phyloP scores from a whole-genome alignment of 2,797 vertebrate genomes.

The Centropyge bicolor region DNA sequence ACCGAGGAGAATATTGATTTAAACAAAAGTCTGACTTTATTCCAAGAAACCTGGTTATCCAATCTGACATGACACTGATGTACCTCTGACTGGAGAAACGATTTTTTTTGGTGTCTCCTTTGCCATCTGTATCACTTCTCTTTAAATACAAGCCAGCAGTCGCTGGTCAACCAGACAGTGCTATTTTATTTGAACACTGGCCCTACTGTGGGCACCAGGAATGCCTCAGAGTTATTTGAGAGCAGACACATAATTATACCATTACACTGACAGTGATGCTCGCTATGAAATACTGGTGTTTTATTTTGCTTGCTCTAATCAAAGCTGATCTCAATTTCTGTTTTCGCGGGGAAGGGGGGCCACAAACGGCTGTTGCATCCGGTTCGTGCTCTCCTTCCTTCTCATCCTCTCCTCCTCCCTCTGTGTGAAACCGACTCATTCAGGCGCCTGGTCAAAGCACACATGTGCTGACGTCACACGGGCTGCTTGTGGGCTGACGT shows the following conservation, averaged over 20 bases:
- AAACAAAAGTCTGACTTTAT: conserved; percentile 37
- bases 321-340: conserved; percentile 64
- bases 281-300: conserved; percentile 65
- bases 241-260: conserved; percentile 80
- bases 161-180: conserved; percentile 74
- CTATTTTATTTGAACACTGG: conserved; percentile 77
- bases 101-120: conserved; percentile 58
- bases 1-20: conserved; percentile 45
- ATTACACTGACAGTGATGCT: conserved; percentile 71
- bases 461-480: conserved; percentile 69
- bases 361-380: conserved; percentile 42
- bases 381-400: conserved; percentile 18
- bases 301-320: conserved; percentile 66
- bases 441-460: conserved; percentile 64
- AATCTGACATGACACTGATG: conserved; percentile 53
- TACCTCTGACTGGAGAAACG: conserved; percentile 51
- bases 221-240: conserved; percentile 79
- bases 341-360: conserved; percentile 46
- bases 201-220: conserved; percentile 72
- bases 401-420: conserved; percentile 27
- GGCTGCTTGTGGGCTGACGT: conserved; percentile 76
- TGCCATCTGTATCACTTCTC: conserved; percentile 66
- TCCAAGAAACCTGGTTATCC: conserved; percentile 64
- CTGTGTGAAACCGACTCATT: conserved; percentile 50
- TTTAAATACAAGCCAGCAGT: conserved; percentile 70